A percentile compares a stretch with the other conserved stretches of the same genome.
phyloP scores from a whole-genome alignment of 92 coral and sea anemone genomes.

The Paramuricea clavata region DNA sequence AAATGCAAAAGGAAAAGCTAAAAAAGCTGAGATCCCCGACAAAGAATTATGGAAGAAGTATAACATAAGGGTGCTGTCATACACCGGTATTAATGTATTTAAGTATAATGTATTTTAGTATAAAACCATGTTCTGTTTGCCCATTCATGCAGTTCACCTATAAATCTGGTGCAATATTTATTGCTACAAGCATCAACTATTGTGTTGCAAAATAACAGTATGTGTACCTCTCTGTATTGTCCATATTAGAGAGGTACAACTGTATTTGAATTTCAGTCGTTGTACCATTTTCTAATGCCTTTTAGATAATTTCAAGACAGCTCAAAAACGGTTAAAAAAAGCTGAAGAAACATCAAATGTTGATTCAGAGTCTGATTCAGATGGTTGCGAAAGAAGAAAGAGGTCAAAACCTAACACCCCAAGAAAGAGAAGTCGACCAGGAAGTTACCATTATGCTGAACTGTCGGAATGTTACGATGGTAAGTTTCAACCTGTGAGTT shows the following conservation, averaged over 20 bases:
- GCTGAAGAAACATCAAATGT: background rate
- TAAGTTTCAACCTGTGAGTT: background rate
- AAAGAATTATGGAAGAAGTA: constrained; percentile 12
- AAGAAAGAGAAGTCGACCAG: background rate
- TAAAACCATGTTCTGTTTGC: background rate
- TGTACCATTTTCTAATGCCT: background rate
- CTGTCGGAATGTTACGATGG: background rate
- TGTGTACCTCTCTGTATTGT: too few species aligned
- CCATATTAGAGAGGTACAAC: background rate
- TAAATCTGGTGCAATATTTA: background rate
- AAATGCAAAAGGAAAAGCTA: background rate
- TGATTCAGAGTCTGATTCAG: background rate
- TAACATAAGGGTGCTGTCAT: background rate
- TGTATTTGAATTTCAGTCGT: background rate
- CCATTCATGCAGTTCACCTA: background rate
- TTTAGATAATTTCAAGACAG: background rate
- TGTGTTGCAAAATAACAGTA: too few species aligned
- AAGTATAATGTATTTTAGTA: background rate
- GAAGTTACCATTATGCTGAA: background rate
- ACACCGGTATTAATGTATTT: constrained; percentile 22
- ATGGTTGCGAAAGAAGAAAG: background rate
- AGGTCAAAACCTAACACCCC: background rate
- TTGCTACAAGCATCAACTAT: too few species aligned
- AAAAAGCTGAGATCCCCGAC: background rate
- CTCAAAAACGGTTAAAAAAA: background rate